Evolutionary conservation across 1,140 invertebrate species (phyloP), one percentile per base, ranked within the genome.

Genomic region (Listronotus bonariensis): DNA sequence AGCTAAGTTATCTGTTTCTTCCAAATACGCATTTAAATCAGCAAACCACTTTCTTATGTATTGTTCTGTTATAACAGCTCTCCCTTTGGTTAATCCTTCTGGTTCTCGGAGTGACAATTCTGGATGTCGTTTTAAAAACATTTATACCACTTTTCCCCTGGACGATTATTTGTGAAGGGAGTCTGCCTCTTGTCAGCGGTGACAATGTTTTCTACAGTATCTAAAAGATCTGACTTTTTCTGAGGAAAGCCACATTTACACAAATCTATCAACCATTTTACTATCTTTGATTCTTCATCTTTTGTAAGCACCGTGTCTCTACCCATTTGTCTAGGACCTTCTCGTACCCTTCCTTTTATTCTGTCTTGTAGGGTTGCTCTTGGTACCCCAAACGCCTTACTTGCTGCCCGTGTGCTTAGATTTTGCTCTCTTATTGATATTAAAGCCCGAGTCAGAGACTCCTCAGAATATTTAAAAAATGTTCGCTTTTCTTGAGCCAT

Each of bases 121-220:
- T 38, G 15, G 49, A 68, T 62, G 5, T 57, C 54, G 59, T 43
- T 34, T 53, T 34, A 59, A 59, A 65, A 65, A 59, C 11, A 38
- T 48, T 49, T 26, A 41, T 52, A 62, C 65, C 65, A 65, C 42
- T 57, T 54, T 58, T 65, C 31, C 46, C 51, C 49, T 52, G 59
- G 53, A 32, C 51, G 48, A 18, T 45, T 49, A 54, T 71, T 51
- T 60, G 48, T 65, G 43, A 69, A 69, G 31, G 57, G 65, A 34
- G 55, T 71, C 17, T 58, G 17, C 46, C 54, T 52, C 41, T 49
- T 56, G 41, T 67, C 63, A 26, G 20, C 20, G 5, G 20, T 26
- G 5, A 26, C 20, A 26, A 26, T 26, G 20, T 26, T 26, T 26
- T 26, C 20, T 26, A 26, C 20, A 26, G 20, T 26, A 26, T 26